These are phyloP conservation scores for Zygothrica quintamaculata DNA, from an alignment of 2,888 invertebrate genomes.

Conservation along the genomic window DNA sequence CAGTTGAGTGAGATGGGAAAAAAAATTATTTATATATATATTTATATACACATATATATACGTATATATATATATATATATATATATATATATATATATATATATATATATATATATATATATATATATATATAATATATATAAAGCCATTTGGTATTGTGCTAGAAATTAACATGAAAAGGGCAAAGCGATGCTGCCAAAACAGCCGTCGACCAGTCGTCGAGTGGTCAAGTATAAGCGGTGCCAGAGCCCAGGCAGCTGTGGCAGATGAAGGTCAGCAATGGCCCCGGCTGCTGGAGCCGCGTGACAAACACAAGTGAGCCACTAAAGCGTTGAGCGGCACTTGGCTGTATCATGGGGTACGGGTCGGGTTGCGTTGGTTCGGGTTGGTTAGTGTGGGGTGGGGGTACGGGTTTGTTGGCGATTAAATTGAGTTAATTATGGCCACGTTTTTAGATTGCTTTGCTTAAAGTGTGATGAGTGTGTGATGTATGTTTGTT, in stretches of 20 bases:
- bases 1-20: conserved; percentile 33
- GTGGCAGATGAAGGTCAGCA: conserved; percentile 37
- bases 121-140: conserved; percentile 24
- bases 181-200: conserved; percentile 74
- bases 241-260: neutral
- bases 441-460: conserved; percentile 65
- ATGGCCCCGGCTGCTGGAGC: conserved; percentile 11
- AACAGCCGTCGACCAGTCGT: conserved; percentile 41
- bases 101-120: too few relatives aligned
- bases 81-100: neutral
- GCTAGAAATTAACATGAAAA: conserved; percentile 76
- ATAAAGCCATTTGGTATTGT: conserved; percentile 67
- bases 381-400: neutral
- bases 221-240: conserved; percentile 46
- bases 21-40: conserved; percentile 35
- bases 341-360: neutral
- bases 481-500: conserved; percentile 46
- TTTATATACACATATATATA: too few relatives aligned
- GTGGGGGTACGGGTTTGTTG: conserved; percentile 24
- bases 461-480: conserved; percentile 61
- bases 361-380: too few relatives aligned
- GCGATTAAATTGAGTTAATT: conserved; percentile 77
- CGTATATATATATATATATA: neutral
- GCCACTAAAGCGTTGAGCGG: conserved; percentile 63
- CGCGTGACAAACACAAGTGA: conserved; percentile 61